Percentiles rank a stretch among this genome's conserved stretches.
phyloP scores from a whole-genome alignment of 64 coral and sea anemone genomes.

The Montipora cactus region DNA sequence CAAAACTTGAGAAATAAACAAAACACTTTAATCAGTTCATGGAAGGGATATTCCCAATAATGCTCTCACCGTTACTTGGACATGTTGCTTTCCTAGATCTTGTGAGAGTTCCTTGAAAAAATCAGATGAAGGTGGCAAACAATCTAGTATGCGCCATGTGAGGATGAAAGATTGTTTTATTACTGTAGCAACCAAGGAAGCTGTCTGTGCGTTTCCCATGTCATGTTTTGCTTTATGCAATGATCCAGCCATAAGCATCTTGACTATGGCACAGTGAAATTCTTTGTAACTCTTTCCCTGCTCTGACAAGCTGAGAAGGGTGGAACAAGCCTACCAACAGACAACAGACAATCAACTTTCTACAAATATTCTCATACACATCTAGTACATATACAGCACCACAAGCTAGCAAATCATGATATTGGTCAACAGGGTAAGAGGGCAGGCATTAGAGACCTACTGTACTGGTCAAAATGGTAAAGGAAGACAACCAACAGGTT shows the following conservation, averaged over 20 bases:
- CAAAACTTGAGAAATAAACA: not conserved
- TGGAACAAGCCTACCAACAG: constrained; percentile 62
- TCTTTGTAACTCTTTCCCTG: constrained; percentile 65
- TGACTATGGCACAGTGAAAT: constrained; percentile 78
- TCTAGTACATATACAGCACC: no score
- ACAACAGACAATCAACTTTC: no score
- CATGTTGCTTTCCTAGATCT: constrained; percentile 58
- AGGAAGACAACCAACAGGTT: no score
- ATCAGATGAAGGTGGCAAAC: constrained; percentile 58
- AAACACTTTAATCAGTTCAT: not conserved
- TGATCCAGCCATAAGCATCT: constrained; percentile 77
- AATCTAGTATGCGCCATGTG: constrained; percentile 73
- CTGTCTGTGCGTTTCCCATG: constrained; percentile 7
- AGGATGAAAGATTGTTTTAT: constrained; percentile 72
- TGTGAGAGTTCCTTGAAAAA: constrained; percentile 54
- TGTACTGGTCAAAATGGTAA: no score
- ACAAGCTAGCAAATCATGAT: no score
- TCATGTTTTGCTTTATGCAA: constrained; percentile 58
- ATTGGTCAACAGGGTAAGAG: no score
- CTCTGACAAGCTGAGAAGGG: constrained; percentile 60
- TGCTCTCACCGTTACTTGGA: constrained; percentile 62
- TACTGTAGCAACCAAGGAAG: constrained; percentile 71
- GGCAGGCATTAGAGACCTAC: no score
- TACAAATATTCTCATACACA: no score
- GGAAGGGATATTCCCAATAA: not conserved